A percentile compares a stretch with the other conserved stretches of the same genome.
These are phyloP conservation scores for Falco cherrug DNA, from an alignment of 2,797 vertebrate species.

Conservation along the genomic window DNA sequence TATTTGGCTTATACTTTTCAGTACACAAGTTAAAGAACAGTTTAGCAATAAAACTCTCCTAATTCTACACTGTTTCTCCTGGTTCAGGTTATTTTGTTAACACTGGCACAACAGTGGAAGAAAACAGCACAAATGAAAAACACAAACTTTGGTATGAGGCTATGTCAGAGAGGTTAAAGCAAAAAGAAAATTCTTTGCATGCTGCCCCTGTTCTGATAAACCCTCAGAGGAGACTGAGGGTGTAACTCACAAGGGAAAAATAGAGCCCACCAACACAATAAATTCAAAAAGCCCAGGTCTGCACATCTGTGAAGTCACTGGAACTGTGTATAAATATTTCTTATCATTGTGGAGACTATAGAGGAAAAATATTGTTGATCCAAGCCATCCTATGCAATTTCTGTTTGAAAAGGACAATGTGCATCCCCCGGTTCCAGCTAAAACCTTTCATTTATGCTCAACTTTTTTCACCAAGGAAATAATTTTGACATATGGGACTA, in stretches of 20 bases:
- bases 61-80: background rate
- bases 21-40: background rate
- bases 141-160: background rate
- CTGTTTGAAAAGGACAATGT: background rate
- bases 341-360: background rate
- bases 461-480: background rate
- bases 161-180: background rate
- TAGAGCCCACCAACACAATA: background rate
- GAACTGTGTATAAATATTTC: background rate
- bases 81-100: background rate
- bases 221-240: background rate
- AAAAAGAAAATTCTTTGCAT: background rate
- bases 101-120: background rate
- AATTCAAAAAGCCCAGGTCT: background rate
- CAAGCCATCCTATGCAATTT: background rate
- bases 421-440: background rate
- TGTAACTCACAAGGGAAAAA: background rate
- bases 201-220: background rate
- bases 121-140: background rate
- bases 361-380: background rate
- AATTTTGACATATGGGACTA: background rate
- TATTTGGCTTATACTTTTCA: background rate
- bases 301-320: background rate
- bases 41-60: background rate
- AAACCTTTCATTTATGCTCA: background rate